Conservation (phyloP, 2,113 vertebrate species). For the Daubentonia madagascariensis region DNA sequence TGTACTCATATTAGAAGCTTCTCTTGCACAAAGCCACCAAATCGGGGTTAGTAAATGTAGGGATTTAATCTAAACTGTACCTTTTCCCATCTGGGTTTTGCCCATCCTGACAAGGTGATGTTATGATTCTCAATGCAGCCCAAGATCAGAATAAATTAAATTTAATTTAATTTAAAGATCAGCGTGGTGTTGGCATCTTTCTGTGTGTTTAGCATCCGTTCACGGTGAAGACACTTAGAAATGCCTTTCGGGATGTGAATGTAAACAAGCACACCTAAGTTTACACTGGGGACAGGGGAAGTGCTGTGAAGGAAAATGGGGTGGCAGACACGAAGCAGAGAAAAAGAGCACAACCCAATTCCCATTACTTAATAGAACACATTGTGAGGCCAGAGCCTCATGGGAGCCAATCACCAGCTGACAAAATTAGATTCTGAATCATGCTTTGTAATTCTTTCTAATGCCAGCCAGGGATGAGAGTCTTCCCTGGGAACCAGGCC, state of each 20-base stretch:
- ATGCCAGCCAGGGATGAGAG: constrained; percentile 84
- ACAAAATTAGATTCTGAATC: constrained; percentile 90
- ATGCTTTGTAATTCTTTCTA: constrained; percentile 82
- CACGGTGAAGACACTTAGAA: constrained; percentile 57
- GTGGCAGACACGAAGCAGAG: constrained; percentile 45
- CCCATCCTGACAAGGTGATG: constrained; percentile 57
- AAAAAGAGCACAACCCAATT: constrained; percentile 71
- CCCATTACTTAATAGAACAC: constrained; percentile 82
- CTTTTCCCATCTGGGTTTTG: constrained; percentile 28
- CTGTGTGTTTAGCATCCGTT: constrained; percentile 17
- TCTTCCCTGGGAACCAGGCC: constrained; percentile 84
- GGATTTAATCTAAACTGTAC: constrained; percentile 30
- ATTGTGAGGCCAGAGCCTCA: constrained; percentile 79
- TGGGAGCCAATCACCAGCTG: constrained; percentile 82
- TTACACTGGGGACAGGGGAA: constrained; percentile 62
- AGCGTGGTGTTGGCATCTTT: constrained; percentile 34
- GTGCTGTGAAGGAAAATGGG: constrained; percentile 71
- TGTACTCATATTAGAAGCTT: constrained; percentile 57
- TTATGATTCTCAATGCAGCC: constrained; percentile 62
- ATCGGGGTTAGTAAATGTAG: constrained; percentile 28
- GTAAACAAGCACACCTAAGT: constrained; percentile 72
- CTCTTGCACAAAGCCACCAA: constrained; percentile 17
- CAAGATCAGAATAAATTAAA: background rate
- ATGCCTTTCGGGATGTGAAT: constrained; percentile 44
- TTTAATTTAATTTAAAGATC: background rate